Evolutionary conservation across 2,797 vertebrate genomes (phyloP).

Genomic region (Sebastes kiyomatsui): DNA sequence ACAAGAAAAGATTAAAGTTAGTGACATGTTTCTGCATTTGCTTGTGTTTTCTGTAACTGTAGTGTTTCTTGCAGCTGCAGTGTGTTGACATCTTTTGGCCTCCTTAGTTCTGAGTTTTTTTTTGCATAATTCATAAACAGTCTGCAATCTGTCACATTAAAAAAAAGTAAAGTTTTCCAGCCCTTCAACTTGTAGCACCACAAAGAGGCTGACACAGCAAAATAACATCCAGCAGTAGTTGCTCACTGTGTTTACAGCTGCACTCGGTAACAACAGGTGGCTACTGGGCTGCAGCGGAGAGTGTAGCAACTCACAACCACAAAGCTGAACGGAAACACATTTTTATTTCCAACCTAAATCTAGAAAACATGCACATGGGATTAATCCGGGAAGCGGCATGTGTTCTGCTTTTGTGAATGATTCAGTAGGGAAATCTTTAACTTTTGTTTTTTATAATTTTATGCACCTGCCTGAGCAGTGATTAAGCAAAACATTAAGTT

Average conservation of each 20-base stretch:
- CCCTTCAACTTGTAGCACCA: background rate
- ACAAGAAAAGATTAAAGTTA: background rate
- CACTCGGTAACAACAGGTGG: conserved; percentile 16
- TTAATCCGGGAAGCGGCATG: background rate
- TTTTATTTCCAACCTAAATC: conserved; percentile 5
- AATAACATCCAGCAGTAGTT: background rate
- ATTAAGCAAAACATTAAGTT: background rate
- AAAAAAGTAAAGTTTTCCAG: background rate
- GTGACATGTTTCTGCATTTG: background rate
- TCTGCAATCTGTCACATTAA: background rate
- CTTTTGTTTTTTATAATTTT: background rate
- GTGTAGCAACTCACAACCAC: conserved; percentile 1
- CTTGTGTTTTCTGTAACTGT: background rate
- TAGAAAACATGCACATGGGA: background rate
- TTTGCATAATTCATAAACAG: background rate
- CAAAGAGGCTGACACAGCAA: background rate
- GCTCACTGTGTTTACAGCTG: conserved; percentile 21
- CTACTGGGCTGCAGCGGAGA: background rate
- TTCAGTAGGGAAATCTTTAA: background rate
- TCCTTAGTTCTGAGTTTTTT: background rate
- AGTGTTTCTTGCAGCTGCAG: background rate
- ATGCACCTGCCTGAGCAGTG: background rate
- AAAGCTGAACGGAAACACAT: background rate
- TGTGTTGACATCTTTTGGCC: background rate
- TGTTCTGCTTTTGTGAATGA: background rate